Evolutionary conservation across 2,113 vertebrate genomes (phyloP), one percentile per base, ranked within the genome.

Genomic region (Chionomys nivalis): DNA sequence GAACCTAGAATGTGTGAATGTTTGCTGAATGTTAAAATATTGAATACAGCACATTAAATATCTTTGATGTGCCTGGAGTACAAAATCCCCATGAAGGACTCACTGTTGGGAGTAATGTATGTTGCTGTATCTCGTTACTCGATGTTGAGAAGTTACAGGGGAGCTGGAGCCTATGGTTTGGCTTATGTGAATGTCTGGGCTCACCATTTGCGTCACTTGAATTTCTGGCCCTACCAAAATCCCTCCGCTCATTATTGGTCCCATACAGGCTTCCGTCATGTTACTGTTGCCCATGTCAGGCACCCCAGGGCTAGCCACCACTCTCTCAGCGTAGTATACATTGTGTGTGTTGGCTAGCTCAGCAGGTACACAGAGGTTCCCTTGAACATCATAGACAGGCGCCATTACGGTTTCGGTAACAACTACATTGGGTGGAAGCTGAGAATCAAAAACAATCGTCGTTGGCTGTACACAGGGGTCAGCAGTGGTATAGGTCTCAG

Each of bases 391-490:
- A 0, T 98, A 97, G 77, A 98, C 97, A 26, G 99, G 98, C 65
- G 98, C 97, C 97, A 98, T 98, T 21, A 99, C 98, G 75, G 98
- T 98, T 98, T 99, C 99, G 0, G 98, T 99, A 68, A 99, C 99
- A 19, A 99, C 98, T 1, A 99, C 98, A 13, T 98, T 98, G 93
- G 98, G 96, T 31, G 98, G 96, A 1, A 97, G 93, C 76, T 98
- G 97, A 49, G 98, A 98, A 90, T 99, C 99, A 70, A 98, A 90
- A 26, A 99, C 91, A 1, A 93, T 95, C 3, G 98, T 78, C 5
- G 98, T 97, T 4, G 98, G 97, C 31, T 98, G 94, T 42, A 97
- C 77, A 65, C 97, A 82, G 8, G 95, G 87, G 66, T 98, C 87
- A 26, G 98, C 65, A 0, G 98, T 98, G 28, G 98, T 98, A 52